Percentiles rank a stretch among this genome's conserved stretches.
These are phyloP conservation scores for Seira sanloemensis DNA, from an alignment of 2,888 invertebrate species.

Conservation along the genomic window DNA sequence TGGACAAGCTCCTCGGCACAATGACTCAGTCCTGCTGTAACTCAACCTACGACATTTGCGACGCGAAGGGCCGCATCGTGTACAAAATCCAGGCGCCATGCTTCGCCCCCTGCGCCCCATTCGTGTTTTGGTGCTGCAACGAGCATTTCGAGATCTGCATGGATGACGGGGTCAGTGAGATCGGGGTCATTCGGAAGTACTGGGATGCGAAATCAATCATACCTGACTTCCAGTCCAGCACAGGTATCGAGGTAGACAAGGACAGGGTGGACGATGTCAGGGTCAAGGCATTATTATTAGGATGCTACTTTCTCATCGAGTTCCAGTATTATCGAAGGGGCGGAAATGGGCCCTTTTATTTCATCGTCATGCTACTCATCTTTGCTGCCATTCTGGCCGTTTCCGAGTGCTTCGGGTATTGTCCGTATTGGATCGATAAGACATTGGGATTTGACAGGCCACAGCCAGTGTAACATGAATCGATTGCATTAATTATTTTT, in stretches of 20 bases:
- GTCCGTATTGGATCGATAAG: slow-evolving; percentile 22
- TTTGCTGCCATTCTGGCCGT: slow-evolving; percentile 6
- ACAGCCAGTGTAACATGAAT: too few species aligned
- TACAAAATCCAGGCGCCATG: slow-evolving; percentile 67
- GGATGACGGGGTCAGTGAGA: slow-evolving; percentile 64
- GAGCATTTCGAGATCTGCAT: slow-evolving; percentile 67
- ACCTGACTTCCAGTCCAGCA: slow-evolving; percentile 51
- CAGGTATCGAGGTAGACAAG: slow-evolving; percentile 58
- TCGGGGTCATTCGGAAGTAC: slow-evolving; percentile 56
- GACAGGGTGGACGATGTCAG: slow-evolving; percentile 54
- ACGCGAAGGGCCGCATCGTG: slow-evolving; percentile 45
- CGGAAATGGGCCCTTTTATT: slow-evolving; percentile 61
- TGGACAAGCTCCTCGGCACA: slow-evolving; percentile 48
- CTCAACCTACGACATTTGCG: slow-evolving; percentile 59
- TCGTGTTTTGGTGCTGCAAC: slow-evolving; percentile 65
- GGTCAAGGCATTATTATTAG: slow-evolving; percentile 62
- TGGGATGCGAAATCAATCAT: slow-evolving; percentile 50
- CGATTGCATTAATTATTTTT: too few species aligned
- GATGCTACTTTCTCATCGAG: slow-evolving; percentile 65
- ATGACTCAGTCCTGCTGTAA: slow-evolving; percentile 56
- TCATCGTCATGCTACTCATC: slow-evolving; percentile 33
- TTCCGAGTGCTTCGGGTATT: slow-evolving; percentile 35
- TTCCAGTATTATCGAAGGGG: slow-evolving; percentile 59
- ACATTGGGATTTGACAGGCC: background rate
- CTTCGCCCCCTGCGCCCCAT: slow-evolving; percentile 62